Evolutionary conservation across 1,140 invertebrate species (phyloP).

Genomic region (Drosophila repletoides): DNA sequence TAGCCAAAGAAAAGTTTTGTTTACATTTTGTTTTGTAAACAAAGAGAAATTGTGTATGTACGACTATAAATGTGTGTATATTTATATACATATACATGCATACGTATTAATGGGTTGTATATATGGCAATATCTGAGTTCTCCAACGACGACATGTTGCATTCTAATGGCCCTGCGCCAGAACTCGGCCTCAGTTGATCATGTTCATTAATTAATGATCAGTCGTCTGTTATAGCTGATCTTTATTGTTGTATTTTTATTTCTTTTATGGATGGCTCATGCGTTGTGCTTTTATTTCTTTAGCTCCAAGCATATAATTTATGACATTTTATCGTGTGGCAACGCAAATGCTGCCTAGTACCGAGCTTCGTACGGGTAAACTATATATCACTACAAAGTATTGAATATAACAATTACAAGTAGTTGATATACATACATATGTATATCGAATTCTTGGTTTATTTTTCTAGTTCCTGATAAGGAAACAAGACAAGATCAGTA

Average conservation of each 20-base stretch:
- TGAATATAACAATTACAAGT: not conserved
- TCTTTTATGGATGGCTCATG: constrained; percentile 72
- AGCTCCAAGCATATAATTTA: constrained; percentile 65
- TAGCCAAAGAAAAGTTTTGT: constrained; percentile 67
- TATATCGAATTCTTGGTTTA: too few relatives aligned
- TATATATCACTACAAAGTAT: not conserved
- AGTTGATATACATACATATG: too few relatives aligned
- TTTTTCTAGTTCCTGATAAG: too few relatives aligned
- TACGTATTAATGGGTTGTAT: constrained; percentile 24
- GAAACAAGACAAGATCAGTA: too few relatives aligned
- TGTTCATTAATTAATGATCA: constrained; percentile 80
- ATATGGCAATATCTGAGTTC: constrained; percentile 55
- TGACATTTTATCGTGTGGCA: constrained; percentile 78
- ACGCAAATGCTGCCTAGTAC: constrained; percentile 49
- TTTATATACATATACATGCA: not conserved
- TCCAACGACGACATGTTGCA: constrained; percentile 74
- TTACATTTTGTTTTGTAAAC: constrained; percentile 81
- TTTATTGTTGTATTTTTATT: constrained; percentile 74
- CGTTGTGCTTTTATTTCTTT: constrained; percentile 59
- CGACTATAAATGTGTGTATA: constrained; percentile 2
- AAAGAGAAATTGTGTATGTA: constrained; percentile 56
- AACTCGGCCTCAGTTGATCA: constrained; percentile 67
- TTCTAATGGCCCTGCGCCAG: constrained; percentile 66
- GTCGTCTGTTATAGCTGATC: constrained; percentile 58
- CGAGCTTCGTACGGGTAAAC: constrained; percentile 5